These are phyloP conservation scores for Ophiodon elongatus DNA, from an alignment of 2,113 vertebrate genomes.

Conservation along the genomic window DNA sequence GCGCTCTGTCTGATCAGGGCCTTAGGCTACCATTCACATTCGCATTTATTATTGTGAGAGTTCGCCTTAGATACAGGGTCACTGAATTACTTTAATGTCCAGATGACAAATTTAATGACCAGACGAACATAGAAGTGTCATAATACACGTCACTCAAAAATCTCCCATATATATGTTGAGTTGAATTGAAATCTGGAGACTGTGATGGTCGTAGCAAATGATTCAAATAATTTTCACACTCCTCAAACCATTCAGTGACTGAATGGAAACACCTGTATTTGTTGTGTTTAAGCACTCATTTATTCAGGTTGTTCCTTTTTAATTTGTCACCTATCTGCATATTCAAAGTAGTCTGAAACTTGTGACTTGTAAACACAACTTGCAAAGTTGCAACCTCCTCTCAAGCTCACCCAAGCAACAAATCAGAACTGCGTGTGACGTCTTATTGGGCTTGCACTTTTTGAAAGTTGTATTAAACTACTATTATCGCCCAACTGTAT, in stretches of 20 bases:
- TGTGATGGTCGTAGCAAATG: background rate
- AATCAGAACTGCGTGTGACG: background rate
- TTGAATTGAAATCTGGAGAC: background rate
- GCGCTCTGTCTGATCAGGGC: background rate
- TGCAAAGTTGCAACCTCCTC: background rate
- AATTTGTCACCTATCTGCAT: background rate
- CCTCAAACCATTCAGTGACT: background rate
- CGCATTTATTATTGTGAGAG: slow-evolving; percentile 26
- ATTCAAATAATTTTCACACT: background rate
- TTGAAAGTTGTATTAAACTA: background rate
- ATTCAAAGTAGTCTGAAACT: background rate
- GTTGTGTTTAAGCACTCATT: background rate
- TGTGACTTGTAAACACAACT: background rate
- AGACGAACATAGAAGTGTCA: background rate
- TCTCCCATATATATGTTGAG: background rate
- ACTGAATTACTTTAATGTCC: slow-evolving; percentile 7
- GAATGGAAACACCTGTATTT: background rate
- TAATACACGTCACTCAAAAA: background rate
- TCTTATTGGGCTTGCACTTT: background rate
- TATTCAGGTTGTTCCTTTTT: background rate
- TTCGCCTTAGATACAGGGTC: slow-evolving; percentile 20
- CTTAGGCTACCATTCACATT: slow-evolving; percentile 36
- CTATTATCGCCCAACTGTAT: background rate
- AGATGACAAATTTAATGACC: background rate
- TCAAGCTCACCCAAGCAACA: background rate